phyloP scores from a whole-genome alignment of 2,797 vertebrate species.

The Naso thynnoides region DNA sequence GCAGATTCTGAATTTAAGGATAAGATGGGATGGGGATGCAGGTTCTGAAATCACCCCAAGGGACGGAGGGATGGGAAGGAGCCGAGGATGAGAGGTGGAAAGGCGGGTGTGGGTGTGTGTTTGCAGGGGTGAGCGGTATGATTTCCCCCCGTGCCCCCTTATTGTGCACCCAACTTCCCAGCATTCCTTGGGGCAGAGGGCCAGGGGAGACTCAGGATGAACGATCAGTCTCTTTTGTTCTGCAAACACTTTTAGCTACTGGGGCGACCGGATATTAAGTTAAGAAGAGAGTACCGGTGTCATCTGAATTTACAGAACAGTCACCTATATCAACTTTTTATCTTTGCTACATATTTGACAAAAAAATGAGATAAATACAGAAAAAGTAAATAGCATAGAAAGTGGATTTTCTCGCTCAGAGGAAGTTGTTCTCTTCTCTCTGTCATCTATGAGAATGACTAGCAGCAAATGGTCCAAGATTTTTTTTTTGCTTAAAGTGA shows the following conservation, averaged over 20 bases:
- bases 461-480: background rate
- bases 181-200: constrained; percentile 45
- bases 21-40: constrained; percentile 71
- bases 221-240: constrained; percentile 5
- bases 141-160: constrained; percentile 31
- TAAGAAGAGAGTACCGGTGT: background rate
- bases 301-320: background rate
- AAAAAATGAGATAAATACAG: background rate
- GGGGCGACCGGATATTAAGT: background rate
- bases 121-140: constrained; percentile 19
- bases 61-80: constrained; percentile 54
- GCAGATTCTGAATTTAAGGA: constrained; percentile 79
- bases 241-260: background rate
- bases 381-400: background rate
- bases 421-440: background rate
- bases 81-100: constrained; percentile 30
- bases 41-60: constrained; percentile 61
- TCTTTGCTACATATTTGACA: background rate
- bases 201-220: background rate
- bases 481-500: background rate
- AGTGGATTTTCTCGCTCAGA: background rate
- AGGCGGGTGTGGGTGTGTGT: background rate
- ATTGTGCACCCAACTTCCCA: constrained; percentile 40
- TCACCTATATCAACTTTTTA: background rate
- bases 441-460: background rate